Base-by-base conservation (phyloP, 2,113 vertebrate species). In the Anolis sagrei region DNA sequence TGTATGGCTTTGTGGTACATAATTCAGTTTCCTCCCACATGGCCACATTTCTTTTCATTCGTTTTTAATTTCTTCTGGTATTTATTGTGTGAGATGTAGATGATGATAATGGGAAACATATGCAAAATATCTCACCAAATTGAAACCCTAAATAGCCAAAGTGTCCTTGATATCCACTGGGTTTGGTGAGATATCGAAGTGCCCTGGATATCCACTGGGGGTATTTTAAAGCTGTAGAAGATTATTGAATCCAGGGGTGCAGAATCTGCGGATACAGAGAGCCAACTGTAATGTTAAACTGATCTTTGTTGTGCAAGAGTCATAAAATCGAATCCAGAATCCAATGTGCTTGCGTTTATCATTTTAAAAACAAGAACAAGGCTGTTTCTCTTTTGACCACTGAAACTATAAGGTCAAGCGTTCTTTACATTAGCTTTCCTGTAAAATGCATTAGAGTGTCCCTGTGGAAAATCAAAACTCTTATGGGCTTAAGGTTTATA, bases 401-500 rank as follows among this genome's bases (percentile, higher is more conserved):
- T 80, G 32, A 80, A 76, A 19, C 36, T 54, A 84, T 88, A 61
- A 84, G 74, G 76, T 51, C 69, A 82, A 21, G 4, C n/a, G 14
- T 51, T 58, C 2, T 0, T 64, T 73, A 32, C 62, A 4, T 87
- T 81, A 19, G 39, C 29, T 80, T 75, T 75, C 32, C 80, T 75
- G 16, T 87, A 84, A 88, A 89, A 89, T 77, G 61, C 87, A 86
- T 79, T 76, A 90, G 87, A 79, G 48, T 54, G 44, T 78, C 78
- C 86, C 39, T 23, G 0, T 27, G 86, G 87, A 92, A 93, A 91
- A 86, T 2, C 76, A 79, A 66, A 70, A 78, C 48, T 70, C 34
- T 69, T 87, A 70, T 58, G n/a, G 51, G 23, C 74, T 48, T 68
- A 25, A 6, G 23, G 79, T 68, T 87, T 73, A 48, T 61, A 64